Evolutionary conservation across 1,140 invertebrate genomes (phyloP), one percentile per base, ranked within the genome.

Genomic region (Phenacoccus solenopsis): DNA sequence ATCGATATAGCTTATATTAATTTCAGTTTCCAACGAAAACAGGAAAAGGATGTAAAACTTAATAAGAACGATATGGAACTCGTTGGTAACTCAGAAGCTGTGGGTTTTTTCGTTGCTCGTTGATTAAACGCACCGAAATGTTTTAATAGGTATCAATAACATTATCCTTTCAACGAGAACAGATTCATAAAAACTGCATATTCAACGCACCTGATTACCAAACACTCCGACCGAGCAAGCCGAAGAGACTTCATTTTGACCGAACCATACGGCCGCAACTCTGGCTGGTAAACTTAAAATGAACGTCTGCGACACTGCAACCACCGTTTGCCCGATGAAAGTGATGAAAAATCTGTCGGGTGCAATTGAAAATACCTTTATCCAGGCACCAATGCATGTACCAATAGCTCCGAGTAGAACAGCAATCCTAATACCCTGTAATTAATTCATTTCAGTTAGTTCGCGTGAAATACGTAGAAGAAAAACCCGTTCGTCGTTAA

Each of bases 171-270:
- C n/a, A n/a, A n/a, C n/a, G n/a, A n/a, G n/a, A 16, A 49, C 13
- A 49, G 20, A 49, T 4, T 49, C 38, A 49, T 49, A 10, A 49
- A 49, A 49, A 16, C 30, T 32, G 30, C 30, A 49, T 49, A 49
- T 10, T 49, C 35, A 28, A 75, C 81, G 80, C 78, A 98, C 94
- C 88, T 98, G 96, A 82, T 98, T 99, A 22, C 97, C 97, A 81
- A 99, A 98, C 0, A 98, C 96, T 12, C 96, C 96, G 72, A 98
- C 89, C 76, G 95, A 94, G 80, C 95, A 98, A 0, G 96, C 97
- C 0, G 92, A 95, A 5, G 94, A 96, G 0, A 98, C 94, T 82
- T 98, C 91, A 76, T 91, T 85, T 1, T 91, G 87, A 9, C 94
- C 94, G 78, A 99, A 99, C 97, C 97, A 99, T 9, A 96, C 90